These are phyloP conservation scores for Bellardia bayeri DNA, from an alignment of 2,888 invertebrate genomes.

Conservation along the genomic window DNA sequence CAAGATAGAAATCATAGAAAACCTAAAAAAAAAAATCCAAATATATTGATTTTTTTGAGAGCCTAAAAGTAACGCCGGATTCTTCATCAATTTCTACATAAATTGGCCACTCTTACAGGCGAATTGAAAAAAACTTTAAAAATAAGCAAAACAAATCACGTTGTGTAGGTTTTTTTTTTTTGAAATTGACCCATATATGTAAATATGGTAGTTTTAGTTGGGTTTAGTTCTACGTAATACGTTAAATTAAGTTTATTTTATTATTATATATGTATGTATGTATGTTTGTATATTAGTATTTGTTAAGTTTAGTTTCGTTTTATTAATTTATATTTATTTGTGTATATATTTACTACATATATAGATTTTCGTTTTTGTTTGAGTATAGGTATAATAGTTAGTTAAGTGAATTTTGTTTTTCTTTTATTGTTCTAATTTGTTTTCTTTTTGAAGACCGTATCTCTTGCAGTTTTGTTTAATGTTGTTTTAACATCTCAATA, in stretches of 20 bases:
- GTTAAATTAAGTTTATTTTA: slow-evolving; percentile 26
- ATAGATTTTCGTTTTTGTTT: slow-evolving; percentile 51
- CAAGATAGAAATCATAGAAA: too few relatives aligned
- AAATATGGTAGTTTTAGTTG: slow-evolving; percentile 39
- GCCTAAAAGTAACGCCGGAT: too few relatives aligned
- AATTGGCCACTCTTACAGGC: too few relatives aligned
- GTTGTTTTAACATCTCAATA: neutral
- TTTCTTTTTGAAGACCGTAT: neutral
- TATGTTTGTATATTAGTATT: too few relatives aligned
- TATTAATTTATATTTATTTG: slow-evolving; percentile 52
- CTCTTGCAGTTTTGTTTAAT: neutral
- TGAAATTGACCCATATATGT: too few relatives aligned
- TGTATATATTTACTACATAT: slow-evolving; percentile 37
- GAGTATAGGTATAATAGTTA: neutral
- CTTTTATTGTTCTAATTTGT: slow-evolving; percentile 77
- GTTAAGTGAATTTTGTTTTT: slow-evolving; percentile 55
- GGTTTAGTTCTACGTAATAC: slow-evolving; percentile 34
- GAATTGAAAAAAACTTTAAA: too few relatives aligned
- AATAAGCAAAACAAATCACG: too few relatives aligned
- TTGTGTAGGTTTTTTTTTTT: too few relatives aligned
- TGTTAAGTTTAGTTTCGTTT: slow-evolving; percentile 41
- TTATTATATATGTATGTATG: slow-evolving; percentile 7
- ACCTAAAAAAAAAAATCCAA: too few relatives aligned
- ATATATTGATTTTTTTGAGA: too few relatives aligned
- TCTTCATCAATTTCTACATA: too few relatives aligned